A percentile compares a stretch with the other conserved stretches of the same genome.
Evolutionary conservation across 2,888 invertebrate species (phyloP).

Genomic region (Ochlodes sylvanus): DNA sequence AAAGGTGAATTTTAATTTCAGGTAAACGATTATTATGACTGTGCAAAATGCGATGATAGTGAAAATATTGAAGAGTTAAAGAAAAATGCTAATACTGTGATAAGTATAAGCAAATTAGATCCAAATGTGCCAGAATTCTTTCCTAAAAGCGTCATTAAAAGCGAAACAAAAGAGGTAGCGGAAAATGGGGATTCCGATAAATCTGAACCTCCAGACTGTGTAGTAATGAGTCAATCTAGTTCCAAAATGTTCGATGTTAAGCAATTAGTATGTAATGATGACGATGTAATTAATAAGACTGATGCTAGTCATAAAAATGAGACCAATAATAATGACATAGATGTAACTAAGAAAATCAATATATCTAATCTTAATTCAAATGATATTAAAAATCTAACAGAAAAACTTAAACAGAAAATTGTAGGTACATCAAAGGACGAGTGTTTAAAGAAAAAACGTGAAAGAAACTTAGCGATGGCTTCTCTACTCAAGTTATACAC

Average conservation of each 20-base stretch:
- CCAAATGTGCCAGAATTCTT: slow-evolving; percentile 62
- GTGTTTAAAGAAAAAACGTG: slow-evolving; percentile 51
- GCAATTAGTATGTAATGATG: not conserved
- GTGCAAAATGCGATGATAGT: slow-evolving; percentile 19
- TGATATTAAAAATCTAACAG: slow-evolving; percentile 45
- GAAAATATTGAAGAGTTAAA: slow-evolving; percentile 24
- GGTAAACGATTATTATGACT: slow-evolving; percentile 43
- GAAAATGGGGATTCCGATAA: not conserved
- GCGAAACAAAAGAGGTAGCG: not conserved
- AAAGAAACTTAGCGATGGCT: slow-evolving; percentile 65
- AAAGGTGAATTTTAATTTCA: slow-evolving; percentile 43
- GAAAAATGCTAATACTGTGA: slow-evolving; percentile 33
- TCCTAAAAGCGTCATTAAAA: slow-evolving; percentile 46
- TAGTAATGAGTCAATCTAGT: not conserved
- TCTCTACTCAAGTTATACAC: slow-evolving; percentile 59
- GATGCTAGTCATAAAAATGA: slow-evolving; percentile 33
- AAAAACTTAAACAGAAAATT: slow-evolving; percentile 56
- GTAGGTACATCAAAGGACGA: slow-evolving; percentile 49
- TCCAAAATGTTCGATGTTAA: slow-evolving; percentile 12
- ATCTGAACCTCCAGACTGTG: not conserved
- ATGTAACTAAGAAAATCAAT: slow-evolving; percentile 38
- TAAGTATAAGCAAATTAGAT: slow-evolving; percentile 61
- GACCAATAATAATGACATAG: slow-evolving; percentile 29
- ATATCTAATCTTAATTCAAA: slow-evolving; percentile 33
- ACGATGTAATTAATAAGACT: slow-evolving; percentile 30